Base-by-base conservation (phyloP, 2,797 vertebrate genomes). In the Chanos chanos region DNA sequence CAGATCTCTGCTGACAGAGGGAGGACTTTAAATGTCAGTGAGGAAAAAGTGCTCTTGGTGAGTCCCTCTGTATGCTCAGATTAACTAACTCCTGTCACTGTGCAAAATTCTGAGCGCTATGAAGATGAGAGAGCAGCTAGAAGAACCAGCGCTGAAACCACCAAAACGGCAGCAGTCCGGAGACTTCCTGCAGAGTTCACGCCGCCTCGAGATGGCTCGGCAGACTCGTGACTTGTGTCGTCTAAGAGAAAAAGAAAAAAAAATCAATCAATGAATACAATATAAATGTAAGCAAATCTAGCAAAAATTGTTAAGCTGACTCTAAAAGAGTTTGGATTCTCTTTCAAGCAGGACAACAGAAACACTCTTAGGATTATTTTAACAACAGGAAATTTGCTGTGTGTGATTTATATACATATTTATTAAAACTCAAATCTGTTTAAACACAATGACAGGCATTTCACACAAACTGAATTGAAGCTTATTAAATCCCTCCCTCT, bases 221-320 rank as follows among this genome's bases (percentile, higher is more conserved):
- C 94, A 44, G 96, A 95, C 90, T 98, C 95, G 68, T 95, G 95
- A 71, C 93, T 90, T 31, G 94, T 95, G 76, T 95, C 96, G 77
- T 99, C 95, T 99, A 86, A 85, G 21, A 33, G 25, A 51, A 28
- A 16, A 52, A 37, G 19, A 45, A 16, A 30, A 27, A 31, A 30
- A 36, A 12, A 5, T 43, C 55, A 15, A 63, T 27, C 18, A 19
- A 15, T 5, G 8, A 15, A 25, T 16, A 36, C 7, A 9, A 21
- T 21, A 31, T 3, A 34, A 15, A 8, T 19, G 40, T 7, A 53
- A 10, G n/a, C 10, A 22, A 24, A 28, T 5, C 27, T 40, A 9
- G 30, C 0, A 21, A 22, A 54, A 36, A n/a, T n/a, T n/a, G n/a
- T n/a, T n/a, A n/a, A n/a, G n/a, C n/a, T n/a, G n/a, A n/a, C n/a